A percentile compares a stretch with the other conserved stretches of the same genome.
Evolutionary conservation across 2,888 invertebrate genomes (phyloP).

Genomic region (Phanerotoma sp.): DNA sequence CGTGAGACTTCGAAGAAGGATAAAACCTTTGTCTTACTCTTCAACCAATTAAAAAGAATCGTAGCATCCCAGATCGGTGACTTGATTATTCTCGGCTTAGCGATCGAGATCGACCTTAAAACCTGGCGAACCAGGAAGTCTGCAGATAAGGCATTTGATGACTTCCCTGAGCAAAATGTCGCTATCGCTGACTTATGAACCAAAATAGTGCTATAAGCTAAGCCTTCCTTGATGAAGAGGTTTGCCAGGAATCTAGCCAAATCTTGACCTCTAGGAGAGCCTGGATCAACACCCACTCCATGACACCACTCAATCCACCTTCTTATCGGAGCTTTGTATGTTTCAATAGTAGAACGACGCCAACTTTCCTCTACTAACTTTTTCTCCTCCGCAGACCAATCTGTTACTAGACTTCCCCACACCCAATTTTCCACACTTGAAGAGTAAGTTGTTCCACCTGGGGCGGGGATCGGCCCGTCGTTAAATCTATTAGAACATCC

Average conservation of each 20-base stretch:
- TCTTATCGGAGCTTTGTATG: constrained; percentile 27
- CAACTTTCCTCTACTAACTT: constrained; percentile 25
- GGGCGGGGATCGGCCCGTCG: constrained; percentile 24
- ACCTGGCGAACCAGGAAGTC: constrained; percentile 30
- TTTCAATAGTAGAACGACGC: constrained; percentile 28
- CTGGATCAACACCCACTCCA: constrained; percentile 12
- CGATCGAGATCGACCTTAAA: constrained; percentile 22
- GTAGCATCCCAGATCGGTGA: constrained; percentile 28
- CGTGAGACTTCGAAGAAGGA: constrained; percentile 32
- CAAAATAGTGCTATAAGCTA: constrained; percentile 30
- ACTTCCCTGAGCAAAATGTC: constrained; percentile 25
- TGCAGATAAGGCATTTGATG: constrained; percentile 12
- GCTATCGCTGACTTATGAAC: constrained; percentile 31
- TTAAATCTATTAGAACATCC: constrained; percentile 22
- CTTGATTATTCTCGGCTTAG: constrained; percentile 25
- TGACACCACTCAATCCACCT: constrained; percentile 29
- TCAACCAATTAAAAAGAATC: constrained; percentile 29
- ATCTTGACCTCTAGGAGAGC: constrained; percentile 17
- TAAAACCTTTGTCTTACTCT: constrained; percentile 7
- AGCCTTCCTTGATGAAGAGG: constrained; percentile 21
- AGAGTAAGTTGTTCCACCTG: constrained; percentile 26
- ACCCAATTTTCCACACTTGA: constrained; percentile 31
- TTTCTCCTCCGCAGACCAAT: constrained; percentile 20
- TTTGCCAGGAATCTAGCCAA: constrained; percentile 31
- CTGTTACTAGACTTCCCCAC: constrained; percentile 17